Percentiles rank a stretch among this genome's conserved stretches.
phyloP scores from a whole-genome alignment of 1,140 invertebrate genomes.

The Dreissena rostriformis region DNA sequence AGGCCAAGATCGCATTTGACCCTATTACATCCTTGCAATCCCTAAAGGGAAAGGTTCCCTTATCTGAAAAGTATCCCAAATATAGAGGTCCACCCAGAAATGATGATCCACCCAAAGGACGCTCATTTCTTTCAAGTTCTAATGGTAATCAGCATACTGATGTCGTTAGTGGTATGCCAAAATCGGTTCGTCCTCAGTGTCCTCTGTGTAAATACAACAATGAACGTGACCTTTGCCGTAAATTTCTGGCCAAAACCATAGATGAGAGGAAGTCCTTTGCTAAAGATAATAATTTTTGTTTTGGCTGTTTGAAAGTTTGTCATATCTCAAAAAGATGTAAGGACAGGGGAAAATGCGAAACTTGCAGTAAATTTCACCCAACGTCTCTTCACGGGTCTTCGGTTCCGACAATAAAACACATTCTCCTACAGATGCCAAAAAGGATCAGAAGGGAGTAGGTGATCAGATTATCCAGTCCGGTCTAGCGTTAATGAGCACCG shows the following conservation, averaged over 20 bases:
- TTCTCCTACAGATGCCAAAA: no score
- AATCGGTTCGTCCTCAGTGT: no score
- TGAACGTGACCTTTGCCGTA: neutral
- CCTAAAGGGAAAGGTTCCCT: neutral
- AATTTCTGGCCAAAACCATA: neutral
- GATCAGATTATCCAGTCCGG: no score
- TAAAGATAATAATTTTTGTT: neutral
- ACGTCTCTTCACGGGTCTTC: slow-evolving; percentile 10
- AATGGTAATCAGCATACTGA: no score
- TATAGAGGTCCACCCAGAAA: no score
- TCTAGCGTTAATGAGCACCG: neutral
- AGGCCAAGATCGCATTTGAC: slow-evolving; percentile 51
- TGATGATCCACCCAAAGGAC: no score
- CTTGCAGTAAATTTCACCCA: slow-evolving; percentile 15
- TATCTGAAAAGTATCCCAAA: no score
- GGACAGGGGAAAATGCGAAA: slow-evolving; percentile 3
- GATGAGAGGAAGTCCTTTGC: neutral
- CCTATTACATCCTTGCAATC: slow-evolving; percentile 45
- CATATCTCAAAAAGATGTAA: slow-evolving; percentile 24
- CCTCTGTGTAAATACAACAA: neutral
- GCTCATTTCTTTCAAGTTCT: neutral
- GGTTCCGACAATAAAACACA: neutral
- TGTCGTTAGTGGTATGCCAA: no score
- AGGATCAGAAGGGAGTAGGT: no score
- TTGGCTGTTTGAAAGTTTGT: neutral